Percentiles rank a stretch among this genome's conserved stretches.
Conservation (phyloP, 2,113 vertebrate genomes). For the Carassius carassius region DNA sequence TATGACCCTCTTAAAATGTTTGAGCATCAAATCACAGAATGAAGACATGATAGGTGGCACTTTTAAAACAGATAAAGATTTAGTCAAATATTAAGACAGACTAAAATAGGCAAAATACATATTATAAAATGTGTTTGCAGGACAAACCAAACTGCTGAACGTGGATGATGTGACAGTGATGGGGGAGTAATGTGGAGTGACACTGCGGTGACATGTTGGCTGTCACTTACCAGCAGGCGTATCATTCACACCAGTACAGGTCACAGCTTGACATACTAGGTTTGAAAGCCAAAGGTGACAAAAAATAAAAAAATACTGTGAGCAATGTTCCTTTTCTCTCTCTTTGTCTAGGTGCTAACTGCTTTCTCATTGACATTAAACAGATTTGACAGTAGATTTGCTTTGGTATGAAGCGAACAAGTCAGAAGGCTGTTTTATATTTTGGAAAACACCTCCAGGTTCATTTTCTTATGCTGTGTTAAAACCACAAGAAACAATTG, state of each 20-base stretch:
- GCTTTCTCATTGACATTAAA: constrained; percentile 41
- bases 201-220: constrained; percentile 3
- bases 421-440: background rate
- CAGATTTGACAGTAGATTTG: constrained; percentile 17
- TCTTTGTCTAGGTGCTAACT: constrained; percentile 33
- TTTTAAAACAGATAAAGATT: too few species aligned
- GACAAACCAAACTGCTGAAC: background rate
- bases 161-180: background rate
- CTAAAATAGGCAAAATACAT: background rate
- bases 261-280: background rate
- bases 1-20: background rate
- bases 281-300: constrained; percentile 31
- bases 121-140: background rate
- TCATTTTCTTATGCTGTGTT: background rate
- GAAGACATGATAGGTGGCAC: background rate
- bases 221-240: constrained; percentile 32
- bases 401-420: background rate
- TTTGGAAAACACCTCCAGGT: constrained; percentile 20
- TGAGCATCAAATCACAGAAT: background rate
- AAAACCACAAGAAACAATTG: background rate
- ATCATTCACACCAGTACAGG: constrained; percentile 31
- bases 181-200: constrained; percentile 1
- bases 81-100: background rate
- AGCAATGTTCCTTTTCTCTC: constrained; percentile 1
- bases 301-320: background rate